These are phyloP conservation scores for Acromyrmex echinatior DNA, from an alignment of 1,140 invertebrate genomes.

Conservation along the genomic window DNA sequence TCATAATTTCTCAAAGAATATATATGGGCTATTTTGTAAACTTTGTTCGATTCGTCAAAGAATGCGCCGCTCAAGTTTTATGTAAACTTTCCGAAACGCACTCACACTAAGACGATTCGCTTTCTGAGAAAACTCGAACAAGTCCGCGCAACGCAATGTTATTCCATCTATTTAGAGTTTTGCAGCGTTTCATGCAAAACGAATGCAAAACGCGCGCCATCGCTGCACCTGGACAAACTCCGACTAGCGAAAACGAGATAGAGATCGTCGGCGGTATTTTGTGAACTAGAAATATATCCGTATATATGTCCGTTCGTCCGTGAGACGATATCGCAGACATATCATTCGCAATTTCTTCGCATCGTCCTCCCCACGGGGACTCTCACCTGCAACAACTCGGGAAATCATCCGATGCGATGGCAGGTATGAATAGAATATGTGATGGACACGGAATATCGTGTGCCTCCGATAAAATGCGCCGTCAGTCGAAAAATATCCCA, in stretches of 20 bases:
- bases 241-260: neutral
- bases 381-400: conserved; percentile 9
- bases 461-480: conserved; percentile 34
- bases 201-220: conserved; percentile 23
- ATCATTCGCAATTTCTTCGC: conserved; percentile 44
- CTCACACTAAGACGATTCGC: conserved; percentile 17
- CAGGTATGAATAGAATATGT: conserved; percentile 19
- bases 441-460: conserved; percentile 25
- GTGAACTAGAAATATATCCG: conserved; percentile 69
- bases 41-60: conserved; percentile 35
- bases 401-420: conserved; percentile 40
- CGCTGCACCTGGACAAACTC: conserved; percentile 47
- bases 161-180: conserved; percentile 58
- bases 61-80: neutral
- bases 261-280: conserved; percentile 56
- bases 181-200: conserved; percentile 35
- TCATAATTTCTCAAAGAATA: conserved; percentile 15
- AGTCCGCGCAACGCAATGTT: conserved; percentile 32
- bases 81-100: conserved; percentile 11
- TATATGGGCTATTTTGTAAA: neutral
- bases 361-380: neutral
- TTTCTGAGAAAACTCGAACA: neutral
- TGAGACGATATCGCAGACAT: conserved; percentile 68
- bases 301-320: conserved; percentile 62
- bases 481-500: conserved; percentile 39